phyloP scores from a whole-genome alignment of 2,797 vertebrate species.

The Crenichthys baileyi region DNA sequence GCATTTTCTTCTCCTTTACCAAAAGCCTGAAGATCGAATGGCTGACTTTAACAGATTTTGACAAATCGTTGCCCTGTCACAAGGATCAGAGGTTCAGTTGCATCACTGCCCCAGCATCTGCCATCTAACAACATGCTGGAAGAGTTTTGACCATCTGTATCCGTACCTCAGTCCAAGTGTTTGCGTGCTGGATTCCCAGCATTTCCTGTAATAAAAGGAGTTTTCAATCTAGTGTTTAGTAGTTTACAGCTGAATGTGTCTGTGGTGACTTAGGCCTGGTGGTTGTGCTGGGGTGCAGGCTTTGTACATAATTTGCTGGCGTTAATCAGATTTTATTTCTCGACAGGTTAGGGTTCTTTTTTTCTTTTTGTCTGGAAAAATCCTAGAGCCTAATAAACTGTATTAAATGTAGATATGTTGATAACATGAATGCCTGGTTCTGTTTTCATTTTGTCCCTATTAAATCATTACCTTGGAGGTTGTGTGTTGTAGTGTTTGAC shows the following conservation, averaged over 20 bases:
- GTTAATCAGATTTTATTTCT: constrained; percentile 74
- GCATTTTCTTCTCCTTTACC: constrained; percentile 30
- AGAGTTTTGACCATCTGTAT: constrained; percentile 47
- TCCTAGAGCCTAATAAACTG: constrained; percentile 70
- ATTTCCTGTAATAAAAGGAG: constrained; percentile 28
- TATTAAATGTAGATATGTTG: constrained; percentile 84
- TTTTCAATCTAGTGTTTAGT: constrained; percentile 39
- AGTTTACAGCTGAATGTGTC: constrained; percentile 64
- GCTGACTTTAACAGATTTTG: background rate
- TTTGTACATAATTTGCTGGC: constrained; percentile 75
- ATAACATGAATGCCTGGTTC: constrained; percentile 69
- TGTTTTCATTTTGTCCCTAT: constrained; percentile 67
- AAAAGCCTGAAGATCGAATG: constrained; percentile 16
- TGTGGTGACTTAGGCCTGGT: constrained; percentile 50
- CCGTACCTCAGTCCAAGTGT: constrained; percentile 55
- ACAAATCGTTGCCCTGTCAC: constrained; percentile 18
- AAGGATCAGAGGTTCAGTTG: constrained; percentile 24
- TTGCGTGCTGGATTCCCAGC: constrained; percentile 31
- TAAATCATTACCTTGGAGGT: constrained; percentile 57
- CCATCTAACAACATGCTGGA: constrained; percentile 67
- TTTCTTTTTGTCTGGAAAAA: constrained; percentile 51
- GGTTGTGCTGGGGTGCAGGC: constrained; percentile 44
- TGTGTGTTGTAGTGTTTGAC: constrained; percentile 36
- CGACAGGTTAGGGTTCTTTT: constrained; percentile 58
- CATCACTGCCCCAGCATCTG: constrained; percentile 15